Evolutionary conservation across 1,140 invertebrate genomes (phyloP), one percentile per base, ranked within the genome.

Genomic region (Papilio polytes): DNA sequence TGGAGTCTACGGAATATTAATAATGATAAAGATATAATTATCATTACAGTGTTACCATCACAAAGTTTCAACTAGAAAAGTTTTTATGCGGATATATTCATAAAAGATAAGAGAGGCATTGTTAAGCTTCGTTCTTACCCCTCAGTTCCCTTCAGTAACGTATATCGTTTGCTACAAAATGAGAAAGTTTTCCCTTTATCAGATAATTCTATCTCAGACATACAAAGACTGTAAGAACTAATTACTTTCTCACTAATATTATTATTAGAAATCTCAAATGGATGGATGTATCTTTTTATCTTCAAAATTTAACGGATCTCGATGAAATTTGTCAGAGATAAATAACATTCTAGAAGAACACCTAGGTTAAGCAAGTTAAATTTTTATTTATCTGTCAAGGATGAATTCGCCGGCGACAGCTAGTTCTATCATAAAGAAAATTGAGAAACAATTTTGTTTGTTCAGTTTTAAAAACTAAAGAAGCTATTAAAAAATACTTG

Each of bases 21-120:
- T 66, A 66, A 66, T 31, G 10, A 15, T 66, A 31, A 66, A 66
- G 59, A 26, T 66, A 31, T 6, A 66, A 66, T 9, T 13, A 66
- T 66, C 59, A 13, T 66, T 66, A 66, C 63, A 15, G 63, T 10
- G 1, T 66, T 31, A 66, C 31, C 22, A 31, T 26, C 12, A 31
- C 63, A 31, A 66, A 66, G 63, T 66, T 31, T 66, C 63, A 10
- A 66, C 63, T 66, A 13, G 63, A 66, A 66, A 66, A 66, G 63
- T 66, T 66, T 63, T 66, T 66, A 66, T 31, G 63, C 10, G 63
- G 63, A 66, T 26, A 66, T 66, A 66, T 66, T 13, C 63, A 66
- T 66, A 66, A 66, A 66, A 31, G 22, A 31, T 31, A 66, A 31
- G 63, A 12, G 20, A 66, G 63, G 10, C 63, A 15, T 66, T 66